These are phyloP conservation scores for Sparidentex hasta DNA, from an alignment of 2,797 vertebrate species.

Conservation along the genomic window DNA sequence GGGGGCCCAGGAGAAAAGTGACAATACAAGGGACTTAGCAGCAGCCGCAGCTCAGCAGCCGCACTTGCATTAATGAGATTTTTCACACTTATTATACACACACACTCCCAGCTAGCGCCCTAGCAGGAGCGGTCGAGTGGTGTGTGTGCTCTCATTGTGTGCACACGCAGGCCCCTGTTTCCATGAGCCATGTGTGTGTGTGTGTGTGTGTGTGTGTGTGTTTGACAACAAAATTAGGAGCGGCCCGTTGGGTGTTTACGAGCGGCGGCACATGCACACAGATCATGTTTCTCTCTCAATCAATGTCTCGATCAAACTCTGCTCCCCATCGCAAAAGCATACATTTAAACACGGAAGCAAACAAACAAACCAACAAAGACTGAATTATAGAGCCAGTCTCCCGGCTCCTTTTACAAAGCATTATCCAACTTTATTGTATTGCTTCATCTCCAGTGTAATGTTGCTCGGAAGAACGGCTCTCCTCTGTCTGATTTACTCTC, in stretches of 20 bases:
- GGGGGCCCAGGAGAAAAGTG: slow-evolving; percentile 92
- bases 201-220: slow-evolving; percentile 59
- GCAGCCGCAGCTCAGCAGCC: slow-evolving; percentile 89
- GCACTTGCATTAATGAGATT: slow-evolving; percentile 98
- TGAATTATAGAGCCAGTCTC: slow-evolving; percentile 53
- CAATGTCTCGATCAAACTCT: slow-evolving; percentile 38
- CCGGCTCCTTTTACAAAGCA: slow-evolving; percentile 53
- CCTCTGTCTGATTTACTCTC: slow-evolving; percentile 3
- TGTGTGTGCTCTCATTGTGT: slow-evolving; percentile 54
- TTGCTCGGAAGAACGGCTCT: slow-evolving; percentile 5
- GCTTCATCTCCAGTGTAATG: slow-evolving; percentile 33
- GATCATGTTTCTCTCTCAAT: slow-evolving; percentile 41
- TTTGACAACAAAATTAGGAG: slow-evolving; percentile 76
- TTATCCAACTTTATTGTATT: slow-evolving; percentile 42
- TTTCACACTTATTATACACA: slow-evolving; percentile 98
- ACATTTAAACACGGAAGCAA: slow-evolving; percentile 35
- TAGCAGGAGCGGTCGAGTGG: slow-evolving; percentile 54
- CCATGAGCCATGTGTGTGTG: slow-evolving; percentile 1
- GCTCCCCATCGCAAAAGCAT: slow-evolving; percentile 26
- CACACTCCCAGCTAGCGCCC: slow-evolving; percentile 72
- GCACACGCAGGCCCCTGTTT: slow-evolving; percentile 42
- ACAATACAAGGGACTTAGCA: slow-evolving; percentile 93
- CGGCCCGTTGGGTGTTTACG: slow-evolving; percentile 56
- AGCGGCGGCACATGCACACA: slow-evolving; percentile 39
- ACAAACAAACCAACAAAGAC: slow-evolving; percentile 63